phyloP scores from a whole-genome alignment of 2,888 invertebrate species.

The Lasioglossum leucozonium region DNA sequence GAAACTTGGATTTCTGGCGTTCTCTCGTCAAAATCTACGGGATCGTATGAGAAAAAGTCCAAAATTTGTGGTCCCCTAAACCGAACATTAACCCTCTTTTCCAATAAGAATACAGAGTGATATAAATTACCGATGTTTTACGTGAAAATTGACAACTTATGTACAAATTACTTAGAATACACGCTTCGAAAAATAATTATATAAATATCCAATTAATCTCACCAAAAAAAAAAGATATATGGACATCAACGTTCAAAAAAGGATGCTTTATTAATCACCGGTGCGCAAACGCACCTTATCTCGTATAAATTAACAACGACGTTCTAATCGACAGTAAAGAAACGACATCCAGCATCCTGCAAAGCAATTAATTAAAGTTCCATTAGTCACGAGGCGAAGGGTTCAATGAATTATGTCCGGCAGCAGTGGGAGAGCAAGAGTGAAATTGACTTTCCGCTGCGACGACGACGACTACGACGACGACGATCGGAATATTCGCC shows the following conservation, averaged over 20 bases:
- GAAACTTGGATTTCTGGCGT: too few relatives aligned
- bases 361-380: constrained; percentile 23
- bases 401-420: constrained; percentile 11
- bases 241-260: not conserved
- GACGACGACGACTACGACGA: constrained; percentile 45
- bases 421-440: not conserved
- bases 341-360: not conserved
- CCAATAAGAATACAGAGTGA: too few relatives aligned
- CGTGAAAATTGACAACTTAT: too few relatives aligned
- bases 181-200: not conserved
- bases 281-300: not conserved
- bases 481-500: constrained; percentile 60
- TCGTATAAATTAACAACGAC: not conserved
- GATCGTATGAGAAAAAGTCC: too few relatives aligned
- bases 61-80: too few relatives aligned
- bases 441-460: constrained; percentile 27
- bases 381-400: not conserved
- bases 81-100: too few relatives aligned
- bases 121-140: too few relatives aligned
- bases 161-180: not conserved
- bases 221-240: not conserved
- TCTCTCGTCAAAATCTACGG: too few relatives aligned
- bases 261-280: not conserved
- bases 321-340: not conserved
- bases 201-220: not conserved